A percentile compares a stretch with the other conserved stretches of the same genome.
These are phyloP conservation scores for Chloropsis cyanopogon DNA, from an alignment of 2,113 vertebrate genomes.

Conservation along the genomic window DNA sequence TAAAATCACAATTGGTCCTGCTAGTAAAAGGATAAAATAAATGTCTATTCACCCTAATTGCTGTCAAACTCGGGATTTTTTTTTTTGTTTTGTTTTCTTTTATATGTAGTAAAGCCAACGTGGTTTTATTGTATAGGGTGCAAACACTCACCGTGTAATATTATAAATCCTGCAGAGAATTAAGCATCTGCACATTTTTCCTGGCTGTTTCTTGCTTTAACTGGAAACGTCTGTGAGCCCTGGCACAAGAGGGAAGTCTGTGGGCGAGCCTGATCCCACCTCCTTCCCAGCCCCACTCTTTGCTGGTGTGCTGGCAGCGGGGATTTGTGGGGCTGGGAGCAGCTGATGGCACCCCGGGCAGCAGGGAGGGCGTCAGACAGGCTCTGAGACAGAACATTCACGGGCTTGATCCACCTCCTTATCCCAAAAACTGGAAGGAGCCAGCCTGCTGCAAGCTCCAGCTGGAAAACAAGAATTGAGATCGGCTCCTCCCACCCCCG, in stretches of 20 bases:
- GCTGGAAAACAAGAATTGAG: not conserved
- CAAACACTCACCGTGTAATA: slow-evolving; percentile 69
- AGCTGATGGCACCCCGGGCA: slow-evolving; percentile 9
- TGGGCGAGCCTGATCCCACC: slow-evolving; percentile 66
- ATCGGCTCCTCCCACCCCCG: not conserved
- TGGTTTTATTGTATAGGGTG: slow-evolving; percentile 67
- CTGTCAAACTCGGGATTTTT: slow-evolving; percentile 52
- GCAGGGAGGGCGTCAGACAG: not conserved
- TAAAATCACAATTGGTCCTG: slow-evolving; percentile 70
- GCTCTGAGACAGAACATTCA: not conserved
- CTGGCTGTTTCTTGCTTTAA: slow-evolving; percentile 63
- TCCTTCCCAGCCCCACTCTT: slow-evolving; percentile 54
- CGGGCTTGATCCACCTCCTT: not conserved
- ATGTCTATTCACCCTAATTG: slow-evolving; percentile 71
- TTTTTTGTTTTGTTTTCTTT: slow-evolving; percentile 64
- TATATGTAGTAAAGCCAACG: slow-evolving; percentile 66
- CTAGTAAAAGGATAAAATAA: slow-evolving; percentile 71
- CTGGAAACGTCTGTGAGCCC: slow-evolving; percentile 64
- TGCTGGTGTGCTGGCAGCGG: slow-evolving; percentile 3
- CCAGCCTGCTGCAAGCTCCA: not conserved
- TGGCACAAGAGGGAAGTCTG: slow-evolving; percentile 46
- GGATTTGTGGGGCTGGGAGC: not conserved
- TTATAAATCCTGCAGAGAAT: slow-evolving; percentile 73
- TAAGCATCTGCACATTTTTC: slow-evolving; percentile 64
- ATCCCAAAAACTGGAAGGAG: not conserved